Evolutionary conservation across 2,888 invertebrate species (phyloP).

Genomic region (Drosophila pegasa): DNA sequence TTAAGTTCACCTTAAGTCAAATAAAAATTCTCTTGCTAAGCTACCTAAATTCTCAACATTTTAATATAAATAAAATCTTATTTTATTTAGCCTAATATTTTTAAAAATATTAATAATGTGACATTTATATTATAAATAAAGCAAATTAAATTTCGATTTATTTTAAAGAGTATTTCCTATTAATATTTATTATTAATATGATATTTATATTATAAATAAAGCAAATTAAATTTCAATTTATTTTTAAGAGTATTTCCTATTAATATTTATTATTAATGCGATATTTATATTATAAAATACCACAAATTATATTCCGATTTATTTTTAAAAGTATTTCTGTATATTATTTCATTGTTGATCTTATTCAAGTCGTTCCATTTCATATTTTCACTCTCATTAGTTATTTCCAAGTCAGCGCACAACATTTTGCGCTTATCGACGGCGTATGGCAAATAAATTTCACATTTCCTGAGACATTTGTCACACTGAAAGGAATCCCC

Average conservation of each 20-base stretch:
- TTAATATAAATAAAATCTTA: too few relatives aligned
- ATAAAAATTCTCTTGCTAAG: too few relatives aligned
- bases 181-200: too few relatives aligned
- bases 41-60: background rate
- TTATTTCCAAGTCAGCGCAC: slow-evolving; percentile 21
- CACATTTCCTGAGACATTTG: slow-evolving; percentile 51
- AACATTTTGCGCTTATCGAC: slow-evolving; percentile 19
- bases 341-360: too few relatives aligned
- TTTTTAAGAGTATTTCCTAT: background rate
- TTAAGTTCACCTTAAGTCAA: background rate
- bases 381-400: slow-evolving; percentile 9
- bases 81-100: too few relatives aligned
- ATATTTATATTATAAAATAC: too few relatives aligned
- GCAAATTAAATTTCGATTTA: too few relatives aligned
- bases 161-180: too few relatives aligned
- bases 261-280: too few relatives aligned
- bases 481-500: slow-evolving; percentile 23
- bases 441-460: slow-evolving; percentile 46
- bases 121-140: too few relatives aligned
- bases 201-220: too few relatives aligned
- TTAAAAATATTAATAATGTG: too few relatives aligned
- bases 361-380: background rate
- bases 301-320: background rate
- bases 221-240: background rate
- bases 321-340: background rate